Evolutionary conservation across 2,113 vertebrate species (phyloP).

Genomic region (Corythornis madagascariensis): DNA sequence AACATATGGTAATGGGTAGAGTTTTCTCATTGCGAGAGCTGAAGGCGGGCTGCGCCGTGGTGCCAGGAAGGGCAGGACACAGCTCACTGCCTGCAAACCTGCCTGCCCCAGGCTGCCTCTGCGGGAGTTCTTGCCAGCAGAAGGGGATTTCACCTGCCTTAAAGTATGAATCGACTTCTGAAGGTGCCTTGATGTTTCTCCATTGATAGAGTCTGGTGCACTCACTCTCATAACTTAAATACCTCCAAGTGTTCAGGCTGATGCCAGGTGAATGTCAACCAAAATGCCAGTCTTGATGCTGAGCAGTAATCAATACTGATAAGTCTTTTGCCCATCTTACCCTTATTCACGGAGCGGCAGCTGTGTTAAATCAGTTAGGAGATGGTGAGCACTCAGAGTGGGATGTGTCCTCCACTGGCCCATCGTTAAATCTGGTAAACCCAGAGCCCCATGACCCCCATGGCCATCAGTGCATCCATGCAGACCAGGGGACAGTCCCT

Average conservation of each 20-base stretch:
- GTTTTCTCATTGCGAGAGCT: neutral
- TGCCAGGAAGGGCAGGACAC: neutral
- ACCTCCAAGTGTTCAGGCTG: neutral
- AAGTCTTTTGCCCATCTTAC: neutral
- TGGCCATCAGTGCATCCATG: accelerated
- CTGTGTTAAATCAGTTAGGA: neutral
- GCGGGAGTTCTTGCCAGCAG: accelerated
- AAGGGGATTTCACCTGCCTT: neutral
- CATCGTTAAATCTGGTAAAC: neutral
- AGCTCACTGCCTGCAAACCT: neutral
- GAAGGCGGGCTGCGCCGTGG: accelerated
- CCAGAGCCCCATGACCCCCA: neutral
- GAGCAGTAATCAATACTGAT: neutral
- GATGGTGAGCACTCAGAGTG: neutral
- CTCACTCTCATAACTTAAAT: neutral
- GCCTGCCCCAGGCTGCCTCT: neutral
- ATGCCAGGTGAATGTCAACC: neutral
- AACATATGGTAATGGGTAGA: neutral
- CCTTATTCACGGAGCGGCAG: neutral
- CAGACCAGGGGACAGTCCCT: neutral
- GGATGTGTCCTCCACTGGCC: neutral
- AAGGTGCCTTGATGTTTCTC: neutral
- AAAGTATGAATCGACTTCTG: neutral
- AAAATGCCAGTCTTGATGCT: neutral
- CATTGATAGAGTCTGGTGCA: neutral